Evolutionary conservation across 2,888 invertebrate species (phyloP), one percentile per base, ranked within the genome.

Genomic region (Polydesmus complanatus): DNA sequence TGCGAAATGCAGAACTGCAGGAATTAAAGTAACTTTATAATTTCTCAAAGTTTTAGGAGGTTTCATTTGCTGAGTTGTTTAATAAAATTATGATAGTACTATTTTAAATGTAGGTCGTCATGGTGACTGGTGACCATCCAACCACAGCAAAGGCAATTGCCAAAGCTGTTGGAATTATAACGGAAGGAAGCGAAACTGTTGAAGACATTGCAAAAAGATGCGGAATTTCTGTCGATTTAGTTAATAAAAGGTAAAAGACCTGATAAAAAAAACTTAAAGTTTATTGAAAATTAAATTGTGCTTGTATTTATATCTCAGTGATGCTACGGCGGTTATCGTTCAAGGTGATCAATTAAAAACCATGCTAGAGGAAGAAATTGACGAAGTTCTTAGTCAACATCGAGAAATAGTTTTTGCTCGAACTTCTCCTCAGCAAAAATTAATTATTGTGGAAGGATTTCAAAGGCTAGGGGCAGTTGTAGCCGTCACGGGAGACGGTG

Each of bases 401-500:
- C 71, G 78, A 5, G 86, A 88, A 73, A 83, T 87, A 25, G 84
- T 86, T 0, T 86, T 86, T 70, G 86, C 86, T 58, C 71, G 77
- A 62, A 77, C 77, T 23, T 76, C 76, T 19, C 77, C 77, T 47
- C 70, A 70, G 64, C 75, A 76, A 67, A 75, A 75, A 65, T 67
- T 75, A 51, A 78, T 79, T 69, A 79, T 79, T 65, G 79, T 80
- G 21, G 79, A 79, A 69, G 77, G 79, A 65, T 79, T 78, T 69
- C 79, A 79, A 69, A 72, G 78, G 64, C 75, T 75, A 66, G 79
- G 79, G 27, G 74, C 74, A 63, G 79, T 79, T 69, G 79, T 79
- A 26, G 79, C 79, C 61, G 79, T 79, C 26, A 79, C 91, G 67
- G 81, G 90, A 69, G 92, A 92, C 75, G 89, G 91, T 79, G 91